Base-by-base conservation (phyloP, 2,797 vertebrate genomes). In the Oophaga sylvatica region DNA sequence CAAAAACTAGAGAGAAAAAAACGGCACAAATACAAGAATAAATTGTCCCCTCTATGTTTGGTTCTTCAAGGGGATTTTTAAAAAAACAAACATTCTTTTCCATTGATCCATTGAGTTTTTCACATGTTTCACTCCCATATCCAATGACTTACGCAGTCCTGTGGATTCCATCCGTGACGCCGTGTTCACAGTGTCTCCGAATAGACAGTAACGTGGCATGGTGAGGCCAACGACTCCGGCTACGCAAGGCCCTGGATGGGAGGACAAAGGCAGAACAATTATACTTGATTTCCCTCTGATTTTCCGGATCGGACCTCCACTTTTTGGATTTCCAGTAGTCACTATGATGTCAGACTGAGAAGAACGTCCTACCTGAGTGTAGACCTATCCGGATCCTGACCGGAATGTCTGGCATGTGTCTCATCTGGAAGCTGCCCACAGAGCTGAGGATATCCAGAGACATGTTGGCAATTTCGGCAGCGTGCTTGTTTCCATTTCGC, bases 391-490 rank as follows among this genome's bases (percentile, higher is more conserved):
- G 92, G 88, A 98, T 97, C 92, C 95, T 94, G 80, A 98, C 95
- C 0, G 97, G 96, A 63, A 97, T 94, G 1, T 97, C 96, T 0
- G 97, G 96, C 95, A 97, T 97, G 90, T 98, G 97, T 82, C 94
- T 95, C 96, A 98, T 97, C 91, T 96, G 96, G 90, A 97, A 99
- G 0, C 95, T 95, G 19, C 96, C 97, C 87, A 97, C 95, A 0
- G 96, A 96, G 79, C 97, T 97, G 87, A 99, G 94, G 91, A 98
- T 97, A 92, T 97, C 97, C 76, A 98, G 92, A 11, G 96, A 93
- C 96, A 98, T 97, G 91, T 97, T 98, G 88, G 96, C 93, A 62
- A 97, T 97, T 91, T 97, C 96, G 19, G 96, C 95, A 0, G 96
- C 96, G 0, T 97, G 97, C 0, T 96, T 95, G 91, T 96, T 95